Evolutionary conservation across 2,113 vertebrate genomes (phyloP), one percentile per base, ranked within the genome.

Genomic region (Variabilichromis moorii): DNA sequence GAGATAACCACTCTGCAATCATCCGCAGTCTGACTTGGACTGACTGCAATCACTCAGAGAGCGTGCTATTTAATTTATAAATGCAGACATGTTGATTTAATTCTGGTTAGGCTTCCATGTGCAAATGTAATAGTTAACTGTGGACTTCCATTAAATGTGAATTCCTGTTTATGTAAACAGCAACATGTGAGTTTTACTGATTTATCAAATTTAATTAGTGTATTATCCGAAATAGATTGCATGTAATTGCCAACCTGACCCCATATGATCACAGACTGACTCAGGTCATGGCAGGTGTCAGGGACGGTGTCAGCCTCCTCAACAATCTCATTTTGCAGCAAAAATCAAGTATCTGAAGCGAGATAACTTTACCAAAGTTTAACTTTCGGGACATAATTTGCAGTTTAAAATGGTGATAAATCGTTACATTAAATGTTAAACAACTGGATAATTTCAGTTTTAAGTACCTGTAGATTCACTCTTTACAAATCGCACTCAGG

Each of bases 401-500:
- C 31, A n/a, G 61, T 66, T 66, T 12, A 66, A 66, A 66, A 66
- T n/a, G 10, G 17, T 66, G 31, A 66, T 12, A 66, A 66, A 66
- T n/a, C 1, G 2, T 35, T 12, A 12, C 31, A 12, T 35, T 66
- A 66, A 66, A 66, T 37, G 61, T 37, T 66, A 66, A 66, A n/a
- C 31, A 40, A 16, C 66, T 26, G 37, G n/a, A 42, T 71, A 37
- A 37, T 42, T 42, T 9, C 8, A 24, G 13, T 24, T 73, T 42
- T 24, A 8, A 66, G 68, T 26, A 45, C 68, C 40, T 45, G 9
- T 73, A 45, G 40, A 73, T 42, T 73, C 14, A 73, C 3, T 45
- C 68, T 45, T 73, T 45, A 45, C 1, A 0, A 73, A 73, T 73
- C 68, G 4, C 66, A 71, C 35, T 66, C 61, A 8, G 17, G 0